Evolutionary conservation across 2,113 vertebrate species (phyloP).

Genomic region (Dolichallabes microphthalmus): DNA sequence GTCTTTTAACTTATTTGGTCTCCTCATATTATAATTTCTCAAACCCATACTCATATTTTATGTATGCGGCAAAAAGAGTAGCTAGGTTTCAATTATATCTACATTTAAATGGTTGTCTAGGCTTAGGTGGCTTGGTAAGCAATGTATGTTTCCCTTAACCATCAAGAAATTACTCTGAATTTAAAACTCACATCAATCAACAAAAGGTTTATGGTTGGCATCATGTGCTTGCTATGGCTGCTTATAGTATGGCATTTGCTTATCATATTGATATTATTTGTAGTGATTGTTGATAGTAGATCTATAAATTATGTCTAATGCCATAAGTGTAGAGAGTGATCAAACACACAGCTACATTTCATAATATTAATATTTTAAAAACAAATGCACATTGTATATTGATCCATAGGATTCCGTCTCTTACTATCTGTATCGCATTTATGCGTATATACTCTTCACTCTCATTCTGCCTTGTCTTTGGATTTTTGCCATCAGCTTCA

Average conservation of each 20-base stretch:
- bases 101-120: neutral
- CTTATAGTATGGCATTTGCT: neutral
- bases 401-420: neutral
- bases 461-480: neutral
- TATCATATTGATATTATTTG: neutral
- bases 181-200: neutral
- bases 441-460: neutral
- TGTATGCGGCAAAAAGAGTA: neutral
- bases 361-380: neutral
- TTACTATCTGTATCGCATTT: neutral
- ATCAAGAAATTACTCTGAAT: neutral
- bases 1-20: neutral
- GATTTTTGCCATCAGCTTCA: neutral
- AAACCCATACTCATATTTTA: neutral
- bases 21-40: neutral
- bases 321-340: neutral
- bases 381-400: neutral
- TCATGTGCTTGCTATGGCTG: neutral
- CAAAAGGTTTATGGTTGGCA: neutral
- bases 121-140: neutral
- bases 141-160: neutral
- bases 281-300: neutral
- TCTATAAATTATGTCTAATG: neutral
- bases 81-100: neutral
- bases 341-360: neutral